Base-by-base conservation (phyloP, 1,140 invertebrate genomes). In the Drosophila simulans region DNA sequence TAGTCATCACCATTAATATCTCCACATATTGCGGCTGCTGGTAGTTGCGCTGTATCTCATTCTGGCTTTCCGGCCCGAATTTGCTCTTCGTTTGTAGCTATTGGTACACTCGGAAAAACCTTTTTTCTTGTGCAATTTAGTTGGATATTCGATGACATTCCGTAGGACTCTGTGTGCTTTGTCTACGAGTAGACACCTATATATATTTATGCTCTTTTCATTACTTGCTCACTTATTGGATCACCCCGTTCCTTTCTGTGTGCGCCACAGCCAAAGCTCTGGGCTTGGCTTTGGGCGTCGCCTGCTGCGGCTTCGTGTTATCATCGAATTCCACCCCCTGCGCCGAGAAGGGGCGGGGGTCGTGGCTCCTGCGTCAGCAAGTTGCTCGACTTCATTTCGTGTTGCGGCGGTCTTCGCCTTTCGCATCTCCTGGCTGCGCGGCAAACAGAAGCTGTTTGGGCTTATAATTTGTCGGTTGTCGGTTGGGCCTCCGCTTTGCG, bases 1-100 rank as follows among this genome's bases (percentile, higher is more conserved):
- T 69, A 70, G 68, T 71, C 65, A 70, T 71, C 68, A 71, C 57
- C 68, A 71, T 71, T 70, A 71, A 71, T 71, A 71, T 70, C 43
- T 65, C 51, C 66, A 70, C 65, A 70, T 70, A 70, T 56, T 70
- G 66, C 51, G 64, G 64, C 42, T 56, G 64, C 49, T 70, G 51
- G 49, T 64, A 65, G 64, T 65, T 68, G 64, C 31, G 59, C 66
- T 64, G 31, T 46, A 35, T 66, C 60, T 49, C 58, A 62, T 63
- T 15, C 56, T 35, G 40, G 17, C 20, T 17, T 46, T 49, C 5
- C 62, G 12, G 46, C 37, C 39, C 34, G 34, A 15, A 45, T 39
- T 34, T 12, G 22, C 15, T 25, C 35, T 45, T 68, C 68, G 66
- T 52, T n/a, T 51, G 25, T 64, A 64, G 59, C 46, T 51, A 35